Evolutionary conservation across 2,113 vertebrate species (phyloP).

Genomic region (Percopsis transmontana): DNA sequence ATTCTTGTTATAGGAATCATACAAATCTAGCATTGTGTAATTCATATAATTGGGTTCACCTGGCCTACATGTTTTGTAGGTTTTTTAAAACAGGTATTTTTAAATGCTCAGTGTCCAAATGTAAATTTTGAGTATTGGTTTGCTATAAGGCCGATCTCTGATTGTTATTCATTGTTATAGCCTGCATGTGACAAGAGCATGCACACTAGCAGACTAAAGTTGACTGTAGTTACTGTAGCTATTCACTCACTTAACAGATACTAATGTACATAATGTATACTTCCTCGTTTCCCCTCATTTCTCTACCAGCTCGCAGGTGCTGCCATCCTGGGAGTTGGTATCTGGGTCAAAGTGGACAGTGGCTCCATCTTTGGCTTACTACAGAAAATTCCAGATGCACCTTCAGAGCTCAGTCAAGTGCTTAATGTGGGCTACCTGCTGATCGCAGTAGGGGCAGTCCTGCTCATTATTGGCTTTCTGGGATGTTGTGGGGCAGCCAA

Average conservation of each 20-base stretch:
- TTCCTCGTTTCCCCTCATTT: constrained; percentile 1
- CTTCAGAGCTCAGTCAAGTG: constrained; percentile 68
- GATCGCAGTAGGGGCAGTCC: constrained; percentile 74
- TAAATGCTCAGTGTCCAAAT: too few species aligned
- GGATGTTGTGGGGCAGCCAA: constrained; percentile 80
- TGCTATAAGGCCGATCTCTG: too few species aligned
- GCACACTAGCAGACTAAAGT: too few species aligned
- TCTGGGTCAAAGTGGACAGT: constrained; percentile 84
- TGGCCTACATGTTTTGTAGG: too few species aligned
- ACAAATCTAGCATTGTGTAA: background rate
- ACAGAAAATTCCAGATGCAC: constrained; percentile 35
- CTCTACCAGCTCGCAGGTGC: constrained; percentile 75
- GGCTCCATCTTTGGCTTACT: constrained; percentile 71
- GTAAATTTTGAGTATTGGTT: too few species aligned
- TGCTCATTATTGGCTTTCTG: constrained; percentile 81
- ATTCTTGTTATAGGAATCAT: background rate
- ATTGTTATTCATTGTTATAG: too few species aligned
- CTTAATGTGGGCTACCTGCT: constrained; percentile 81
- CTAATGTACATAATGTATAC: background rate
- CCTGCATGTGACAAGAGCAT: too few species aligned
- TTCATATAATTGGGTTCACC: too few species aligned
- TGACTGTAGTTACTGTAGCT: background rate
- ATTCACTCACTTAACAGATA: background rate
- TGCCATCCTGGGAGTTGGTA: constrained; percentile 78
- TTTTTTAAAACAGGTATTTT: too few species aligned